phyloP scores from a whole-genome alignment of 1,140 invertebrate genomes.

The Bombus difficillimus region DNA sequence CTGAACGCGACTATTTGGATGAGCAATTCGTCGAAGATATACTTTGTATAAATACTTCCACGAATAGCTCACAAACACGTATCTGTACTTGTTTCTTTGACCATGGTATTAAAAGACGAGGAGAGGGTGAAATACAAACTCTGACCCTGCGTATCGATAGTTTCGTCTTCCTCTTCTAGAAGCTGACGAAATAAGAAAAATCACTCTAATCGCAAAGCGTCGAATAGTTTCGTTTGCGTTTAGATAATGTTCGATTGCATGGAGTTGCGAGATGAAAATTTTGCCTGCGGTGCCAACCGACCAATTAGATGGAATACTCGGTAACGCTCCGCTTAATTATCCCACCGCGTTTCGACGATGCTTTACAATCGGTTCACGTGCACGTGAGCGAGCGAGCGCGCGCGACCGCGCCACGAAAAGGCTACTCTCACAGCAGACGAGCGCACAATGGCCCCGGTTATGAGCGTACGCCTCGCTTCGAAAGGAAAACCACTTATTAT shows the following conservation, averaged over 20 bases:
- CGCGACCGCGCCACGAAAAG: constrained; percentile 16
- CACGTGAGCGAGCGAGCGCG: constrained; percentile 7
- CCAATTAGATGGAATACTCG: constrained; percentile 41
- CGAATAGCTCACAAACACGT: too few relatives aligned
- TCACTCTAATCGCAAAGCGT: too few relatives aligned
- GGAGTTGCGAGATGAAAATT: constrained; percentile 9
- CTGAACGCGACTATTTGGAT: not conserved
- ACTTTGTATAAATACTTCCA: too few relatives aligned
- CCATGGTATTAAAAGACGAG: not conserved
- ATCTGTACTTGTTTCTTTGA: not conserved
- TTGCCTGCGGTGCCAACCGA: not conserved
- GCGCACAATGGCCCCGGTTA: constrained; percentile 51
- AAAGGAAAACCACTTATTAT: constrained; percentile 73
- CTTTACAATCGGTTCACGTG: constrained; percentile 55
- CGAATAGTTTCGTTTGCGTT: not conserved
- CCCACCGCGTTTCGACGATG: constrained; percentile 33
- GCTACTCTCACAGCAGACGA: constrained; percentile 28
- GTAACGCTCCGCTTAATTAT: constrained; percentile 31
- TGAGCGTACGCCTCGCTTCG: constrained; percentile 57
- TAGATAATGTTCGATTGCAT: not conserved
- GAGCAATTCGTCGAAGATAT: not conserved
- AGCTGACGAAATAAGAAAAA: too few relatives aligned
- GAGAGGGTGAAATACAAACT: not conserved
- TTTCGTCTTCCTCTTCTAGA: too few relatives aligned
- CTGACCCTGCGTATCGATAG: too few relatives aligned